phyloP scores from a whole-genome alignment of 2,113 vertebrate species.

The Dipodomys stephensi region DNA sequence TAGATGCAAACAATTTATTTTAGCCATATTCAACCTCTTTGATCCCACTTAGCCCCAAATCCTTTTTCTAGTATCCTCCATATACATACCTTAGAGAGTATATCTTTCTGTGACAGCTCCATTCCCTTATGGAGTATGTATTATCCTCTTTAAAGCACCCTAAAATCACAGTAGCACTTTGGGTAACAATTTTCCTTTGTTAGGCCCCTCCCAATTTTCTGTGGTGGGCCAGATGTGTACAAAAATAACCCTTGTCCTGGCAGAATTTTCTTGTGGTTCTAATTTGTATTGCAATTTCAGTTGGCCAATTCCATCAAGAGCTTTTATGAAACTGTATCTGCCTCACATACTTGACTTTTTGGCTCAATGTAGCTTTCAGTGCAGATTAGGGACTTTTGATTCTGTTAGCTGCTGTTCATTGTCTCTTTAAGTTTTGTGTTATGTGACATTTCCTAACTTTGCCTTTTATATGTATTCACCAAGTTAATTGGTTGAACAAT shows the following conservation, averaged over 20 bases:
- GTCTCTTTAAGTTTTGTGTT: slow-evolving; percentile 45
- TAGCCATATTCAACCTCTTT: too few species aligned
- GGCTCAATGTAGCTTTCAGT: neutral
- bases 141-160: slow-evolving; percentile 9
- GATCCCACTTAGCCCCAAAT: too few species aligned
- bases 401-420: slow-evolving; percentile 20
- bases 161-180: neutral
- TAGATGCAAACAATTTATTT: too few species aligned
- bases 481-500: neutral
- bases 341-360: neutral
- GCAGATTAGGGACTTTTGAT: slow-evolving; percentile 19
- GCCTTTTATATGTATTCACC: slow-evolving; percentile 37
- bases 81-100: too few species aligned
- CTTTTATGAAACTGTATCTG: neutral
- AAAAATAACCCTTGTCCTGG: neutral
- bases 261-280: neutral
- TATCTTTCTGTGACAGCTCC: too few species aligned
- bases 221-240: neutral
- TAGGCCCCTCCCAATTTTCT: neutral
- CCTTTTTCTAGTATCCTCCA: too few species aligned
- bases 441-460: slow-evolving; percentile 55
- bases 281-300: neutral
- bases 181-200: neutral
- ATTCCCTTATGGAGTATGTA: too few species aligned
- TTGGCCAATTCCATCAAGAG: neutral